Base-by-base conservation (phyloP, 2,797 vertebrate species). In the Molossus molossus region DNA sequence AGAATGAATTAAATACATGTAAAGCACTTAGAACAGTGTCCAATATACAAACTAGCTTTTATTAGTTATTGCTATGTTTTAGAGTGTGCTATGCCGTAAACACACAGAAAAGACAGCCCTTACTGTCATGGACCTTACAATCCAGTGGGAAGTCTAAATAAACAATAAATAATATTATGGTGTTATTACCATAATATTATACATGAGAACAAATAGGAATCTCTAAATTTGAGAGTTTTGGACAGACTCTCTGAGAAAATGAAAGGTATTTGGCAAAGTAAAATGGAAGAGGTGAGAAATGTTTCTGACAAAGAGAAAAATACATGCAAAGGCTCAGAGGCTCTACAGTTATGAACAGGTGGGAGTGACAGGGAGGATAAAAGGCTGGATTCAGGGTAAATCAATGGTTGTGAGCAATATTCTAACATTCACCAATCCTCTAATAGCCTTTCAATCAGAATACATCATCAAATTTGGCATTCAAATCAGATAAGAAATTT, bases 401-500 rank as follows among this genome's bases (percentile, higher is more conserved):
- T 73, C 37, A 86, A 29, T 70, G n/a, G 73, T 64, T 73, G 50
- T 40, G 23, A 88, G 21, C 57, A 88, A 64, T 62, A 94, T 55
- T 5, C 55, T 67, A 75, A 33, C 48, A 75, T 37, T 40, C 37
- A 70, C 79, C 64, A 91, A 33, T 84, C 48, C 6, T 65, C 23
- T 75, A 75, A 94, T 11, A 94, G 86, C 11, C 12, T 55, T 92
- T 86, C 33, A 81, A 76, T 81, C 15, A 86, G 80, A 37, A 64
- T 12, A 89, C 18, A 50, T 13, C 50, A 81, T n/a, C 70, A 92
- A 89, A 94, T 65, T 50, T 89, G 55, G 23, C n/a, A 90, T 48
- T 69, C 58, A 83, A 90, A 87, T 75, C 21, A 91, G 69, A 94
- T 23, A 94, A 85, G 29, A 89, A 85, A 77, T 90, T 83, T 67